A percentile compares a stretch with the other conserved stretches of the same genome.
Conservation (phyloP, 2,888 invertebrate genomes). For the Volucella inflata region DNA sequence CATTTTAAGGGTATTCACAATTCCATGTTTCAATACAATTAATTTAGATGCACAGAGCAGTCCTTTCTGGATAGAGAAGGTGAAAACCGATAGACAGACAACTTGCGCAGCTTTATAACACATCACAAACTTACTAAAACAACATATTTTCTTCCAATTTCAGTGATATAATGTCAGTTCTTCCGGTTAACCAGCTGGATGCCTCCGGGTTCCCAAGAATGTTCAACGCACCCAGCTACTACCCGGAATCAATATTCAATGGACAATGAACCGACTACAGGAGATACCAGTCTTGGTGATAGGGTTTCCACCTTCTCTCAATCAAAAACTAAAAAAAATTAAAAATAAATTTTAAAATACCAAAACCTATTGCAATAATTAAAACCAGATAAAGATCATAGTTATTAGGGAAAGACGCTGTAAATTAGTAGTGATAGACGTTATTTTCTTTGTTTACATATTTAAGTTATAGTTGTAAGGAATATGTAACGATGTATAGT, state of each 20-base stretch:
- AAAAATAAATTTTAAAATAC: conserved; percentile 41
- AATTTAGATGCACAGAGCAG: too few species aligned
- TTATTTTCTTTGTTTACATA: conserved; percentile 27
- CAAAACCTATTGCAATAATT: not conserved
- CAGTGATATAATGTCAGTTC: conserved; percentile 83
- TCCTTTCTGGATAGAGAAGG: too few species aligned
- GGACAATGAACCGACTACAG: conserved; percentile 79
- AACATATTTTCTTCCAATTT: conserved; percentile 32
- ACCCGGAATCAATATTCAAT: conserved; percentile 83
- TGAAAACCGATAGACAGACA: too few species aligned
- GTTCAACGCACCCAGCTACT: conserved; percentile 83
- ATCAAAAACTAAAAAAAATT: conserved; percentile 25
- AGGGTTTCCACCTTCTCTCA: conserved; percentile 26
- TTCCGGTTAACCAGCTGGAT: conserved; percentile 83
- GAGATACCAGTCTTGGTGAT: not conserved
- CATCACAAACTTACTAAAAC: too few species aligned
- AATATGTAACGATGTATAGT: conserved; percentile 60
- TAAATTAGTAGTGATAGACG: conserved; percentile 51
- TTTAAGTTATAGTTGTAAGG: conserved; percentile 12
- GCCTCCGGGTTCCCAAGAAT: conserved; percentile 82
- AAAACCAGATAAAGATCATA: conserved; percentile 3
- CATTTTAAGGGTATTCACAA: too few species aligned
- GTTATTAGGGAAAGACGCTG: conserved; percentile 31
- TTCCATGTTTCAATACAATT: too few species aligned
- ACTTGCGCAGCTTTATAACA: too few species aligned